Evolutionary conservation across 1,140 invertebrate species (phyloP).

Genomic region (Cataglyphis hispanica): DNA sequence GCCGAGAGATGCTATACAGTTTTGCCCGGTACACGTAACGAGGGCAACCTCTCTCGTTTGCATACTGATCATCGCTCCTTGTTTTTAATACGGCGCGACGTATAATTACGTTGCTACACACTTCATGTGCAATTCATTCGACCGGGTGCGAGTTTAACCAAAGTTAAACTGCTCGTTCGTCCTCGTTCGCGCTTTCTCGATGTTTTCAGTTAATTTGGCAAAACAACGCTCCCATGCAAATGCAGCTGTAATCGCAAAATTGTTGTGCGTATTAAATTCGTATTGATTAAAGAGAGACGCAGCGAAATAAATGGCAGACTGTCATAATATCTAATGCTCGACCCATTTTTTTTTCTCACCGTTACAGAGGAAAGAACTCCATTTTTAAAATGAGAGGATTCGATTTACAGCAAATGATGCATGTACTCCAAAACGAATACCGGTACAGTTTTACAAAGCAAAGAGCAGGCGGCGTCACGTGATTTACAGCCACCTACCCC

Average conservation of each 20-base stretch:
- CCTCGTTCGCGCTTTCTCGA: neutral
- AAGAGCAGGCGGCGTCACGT: conserved; percentile 22
- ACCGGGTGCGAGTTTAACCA: conserved; percentile 36
- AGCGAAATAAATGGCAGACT: neutral
- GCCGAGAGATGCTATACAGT: conserved; percentile 47
- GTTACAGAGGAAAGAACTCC: conserved; percentile 14
- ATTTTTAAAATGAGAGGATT: conserved; percentile 33
- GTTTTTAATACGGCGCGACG: conserved; percentile 66
- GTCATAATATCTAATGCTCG: conserved; percentile 33
- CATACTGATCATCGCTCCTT: conserved; percentile 64
- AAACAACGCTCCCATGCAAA: neutral
- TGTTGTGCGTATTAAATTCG: neutral
- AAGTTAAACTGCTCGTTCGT: conserved; percentile 36
- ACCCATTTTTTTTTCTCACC: conserved; percentile 12
- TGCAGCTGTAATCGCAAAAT: neutral
- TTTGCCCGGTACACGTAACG: conserved; percentile 10
- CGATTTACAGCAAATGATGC: conserved; percentile 54
- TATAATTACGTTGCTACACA: conserved; percentile 65
- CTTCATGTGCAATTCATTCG: conserved; percentile 43
- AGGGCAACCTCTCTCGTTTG: conserved; percentile 59
- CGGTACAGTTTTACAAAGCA: conserved; percentile 50
- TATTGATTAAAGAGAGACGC: neutral
- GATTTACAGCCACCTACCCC: conserved; percentile 29
- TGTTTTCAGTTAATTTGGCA: conserved; percentile 12
- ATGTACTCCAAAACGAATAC: conserved; percentile 34